Conservation (phyloP, 2,113 vertebrate genomes). For the Entomyzon cyanotis region DNA sequence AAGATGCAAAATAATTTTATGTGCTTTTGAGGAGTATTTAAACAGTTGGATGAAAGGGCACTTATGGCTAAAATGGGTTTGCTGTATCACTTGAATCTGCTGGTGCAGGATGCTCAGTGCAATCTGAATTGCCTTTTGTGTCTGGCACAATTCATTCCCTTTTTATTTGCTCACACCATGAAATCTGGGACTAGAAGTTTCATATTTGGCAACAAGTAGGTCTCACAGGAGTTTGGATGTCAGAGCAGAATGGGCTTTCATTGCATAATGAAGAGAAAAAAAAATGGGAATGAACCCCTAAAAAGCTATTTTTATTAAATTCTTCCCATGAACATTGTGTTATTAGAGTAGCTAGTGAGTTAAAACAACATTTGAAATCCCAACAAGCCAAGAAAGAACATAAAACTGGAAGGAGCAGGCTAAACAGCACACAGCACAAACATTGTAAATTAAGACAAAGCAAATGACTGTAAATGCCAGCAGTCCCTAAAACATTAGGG, state of each 20-base stretch:
- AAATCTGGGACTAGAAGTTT: background rate
- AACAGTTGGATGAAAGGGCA: background rate
- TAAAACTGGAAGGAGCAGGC: conserved; percentile 13
- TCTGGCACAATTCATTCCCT: background rate
- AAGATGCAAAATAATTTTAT: background rate
- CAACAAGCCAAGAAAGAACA: background rate
- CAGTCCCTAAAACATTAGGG: conserved; percentile 64
- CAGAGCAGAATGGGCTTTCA: background rate
- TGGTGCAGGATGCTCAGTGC: background rate
- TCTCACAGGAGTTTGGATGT: background rate
- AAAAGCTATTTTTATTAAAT: background rate
- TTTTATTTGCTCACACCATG: background rate
- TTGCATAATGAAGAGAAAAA: background rate
- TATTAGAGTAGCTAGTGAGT: background rate
- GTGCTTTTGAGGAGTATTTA: background rate
- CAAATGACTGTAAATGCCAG: conserved; percentile 46
- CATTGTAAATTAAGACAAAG: conserved; percentile 52
- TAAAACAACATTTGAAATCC: conserved; percentile 7
- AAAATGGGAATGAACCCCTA: background rate
- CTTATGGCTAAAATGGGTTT: background rate
- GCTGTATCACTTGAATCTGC: background rate
- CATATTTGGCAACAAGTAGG: background rate
- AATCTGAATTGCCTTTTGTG: background rate
- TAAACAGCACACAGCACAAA: background rate
- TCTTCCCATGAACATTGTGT: background rate